Percentiles rank a stretch among this genome's conserved stretches.
Evolutionary conservation across 1,140 invertebrate genomes (phyloP).

Genomic region (Oreohelix idahoensis): DNA sequence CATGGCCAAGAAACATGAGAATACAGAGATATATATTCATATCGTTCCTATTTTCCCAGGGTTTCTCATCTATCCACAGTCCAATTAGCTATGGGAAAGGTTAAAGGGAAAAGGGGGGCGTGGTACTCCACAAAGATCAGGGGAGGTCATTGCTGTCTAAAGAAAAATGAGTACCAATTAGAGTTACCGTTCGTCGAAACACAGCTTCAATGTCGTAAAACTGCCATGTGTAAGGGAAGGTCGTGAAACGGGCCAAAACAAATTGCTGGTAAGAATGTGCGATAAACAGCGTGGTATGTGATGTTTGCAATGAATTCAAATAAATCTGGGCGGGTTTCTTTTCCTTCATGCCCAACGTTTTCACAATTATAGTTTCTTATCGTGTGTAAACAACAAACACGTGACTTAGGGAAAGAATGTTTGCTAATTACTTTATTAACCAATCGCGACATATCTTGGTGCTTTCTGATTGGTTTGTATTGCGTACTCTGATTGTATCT

Average conservation of each 20-base stretch:
- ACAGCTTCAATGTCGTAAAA: constrained; percentile 14
- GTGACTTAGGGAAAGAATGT: too few relatives aligned
- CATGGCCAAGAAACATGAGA: neutral
- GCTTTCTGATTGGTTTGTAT: too few relatives aligned
- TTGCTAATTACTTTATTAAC: too few relatives aligned
- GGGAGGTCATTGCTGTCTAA: constrained; percentile 7
- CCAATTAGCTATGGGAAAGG: constrained; percentile 12
- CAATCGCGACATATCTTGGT: too few relatives aligned
- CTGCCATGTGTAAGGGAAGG: constrained; percentile 21
- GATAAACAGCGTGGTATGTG: neutral
- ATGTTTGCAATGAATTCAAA: too few relatives aligned
- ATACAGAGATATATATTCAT: neutral
- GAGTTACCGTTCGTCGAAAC: constrained; percentile 26
- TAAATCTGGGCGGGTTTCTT: neutral
- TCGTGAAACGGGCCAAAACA: constrained; percentile 20
- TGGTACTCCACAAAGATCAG: neutral
- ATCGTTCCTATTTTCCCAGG: constrained; percentile 17
- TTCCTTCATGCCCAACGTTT: neutral
- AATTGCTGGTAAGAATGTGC: constrained; percentile 20
- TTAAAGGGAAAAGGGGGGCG: constrained; percentile 18
- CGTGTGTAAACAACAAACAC: too few relatives aligned
- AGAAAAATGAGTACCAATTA: constrained; percentile 31
- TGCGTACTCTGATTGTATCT: too few relatives aligned
- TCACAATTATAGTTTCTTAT: too few relatives aligned
- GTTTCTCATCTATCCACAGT: neutral